phyloP scores from a whole-genome alignment of 2,797 vertebrate species.

The Pseudochromis fuscus region DNA sequence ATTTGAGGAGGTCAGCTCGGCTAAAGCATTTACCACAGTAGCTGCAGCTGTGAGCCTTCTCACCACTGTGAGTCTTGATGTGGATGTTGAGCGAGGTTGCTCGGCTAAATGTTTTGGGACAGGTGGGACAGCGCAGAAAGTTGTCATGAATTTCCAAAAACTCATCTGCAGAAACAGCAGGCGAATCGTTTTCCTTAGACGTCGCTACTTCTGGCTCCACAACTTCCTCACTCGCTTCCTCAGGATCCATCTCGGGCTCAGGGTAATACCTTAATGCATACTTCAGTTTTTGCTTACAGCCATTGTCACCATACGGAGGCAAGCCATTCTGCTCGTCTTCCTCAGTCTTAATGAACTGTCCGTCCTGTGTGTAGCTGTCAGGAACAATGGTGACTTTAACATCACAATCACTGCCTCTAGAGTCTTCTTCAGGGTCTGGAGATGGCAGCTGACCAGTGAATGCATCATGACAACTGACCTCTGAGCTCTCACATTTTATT shows the following conservation, averaged over 20 bases:
- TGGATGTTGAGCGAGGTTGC: conserved; percentile 73
- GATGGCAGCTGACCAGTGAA: conserved; percentile 37
- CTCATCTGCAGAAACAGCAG: conserved; percentile 7
- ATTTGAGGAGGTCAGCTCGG: conserved; percentile 83
- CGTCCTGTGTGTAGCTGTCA: conserved; percentile 57
- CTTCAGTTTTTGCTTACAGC: conserved; percentile 36
- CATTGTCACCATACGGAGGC: conserved; percentile 8
- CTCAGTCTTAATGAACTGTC: conserved; percentile 54
- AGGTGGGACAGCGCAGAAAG: conserved; percentile 70
- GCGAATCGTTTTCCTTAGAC: background rate
- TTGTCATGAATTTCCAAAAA: conserved; percentile 44
- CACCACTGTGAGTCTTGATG: conserved; percentile 77
- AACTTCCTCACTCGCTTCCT: background rate
- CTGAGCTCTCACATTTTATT: conserved; percentile 70
- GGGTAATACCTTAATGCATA: conserved; percentile 28
- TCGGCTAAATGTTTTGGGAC: conserved; percentile 76
- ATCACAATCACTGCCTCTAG: conserved; percentile 38
- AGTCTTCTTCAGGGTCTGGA: conserved; percentile 31
- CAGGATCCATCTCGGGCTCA: conserved; percentile 21
- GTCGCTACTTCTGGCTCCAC: conserved; percentile 16
- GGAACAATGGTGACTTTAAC: conserved; percentile 70
- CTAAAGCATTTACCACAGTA: conserved; percentile 86
- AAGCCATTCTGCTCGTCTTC: conserved; percentile 45
- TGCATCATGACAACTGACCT: conserved; percentile 40
- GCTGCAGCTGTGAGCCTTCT: conserved; percentile 83